Evolutionary conservation across 2,113 vertebrate genomes (phyloP).

Genomic region (Hystrix brachyura): DNA sequence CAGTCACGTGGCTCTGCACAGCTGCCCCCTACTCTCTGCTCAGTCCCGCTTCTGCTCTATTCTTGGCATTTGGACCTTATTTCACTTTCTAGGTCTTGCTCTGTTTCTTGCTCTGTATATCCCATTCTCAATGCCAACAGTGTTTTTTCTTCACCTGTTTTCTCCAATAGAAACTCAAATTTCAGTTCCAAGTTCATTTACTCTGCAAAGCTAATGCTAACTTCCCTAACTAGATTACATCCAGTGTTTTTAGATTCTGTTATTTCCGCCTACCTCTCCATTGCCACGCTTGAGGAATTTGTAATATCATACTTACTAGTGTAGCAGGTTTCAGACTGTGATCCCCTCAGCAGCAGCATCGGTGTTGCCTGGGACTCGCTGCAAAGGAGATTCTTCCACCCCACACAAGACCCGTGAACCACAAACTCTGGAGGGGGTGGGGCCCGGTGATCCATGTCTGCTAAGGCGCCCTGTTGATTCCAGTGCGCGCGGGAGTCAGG

Average conservation of each 20-base stretch:
- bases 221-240: not conserved
- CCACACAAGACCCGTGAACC: not conserved
- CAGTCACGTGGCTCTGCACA: not conserved
- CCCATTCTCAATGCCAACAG: not conserved
- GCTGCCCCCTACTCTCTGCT: fast-evolving
- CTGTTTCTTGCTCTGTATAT: not conserved
- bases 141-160: not conserved
- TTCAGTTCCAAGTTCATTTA: not conserved
- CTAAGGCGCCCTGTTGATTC: not conserved
- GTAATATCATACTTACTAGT: not conserved
- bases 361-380: not conserved
- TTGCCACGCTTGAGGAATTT: not conserved
- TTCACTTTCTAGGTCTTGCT: not conserved
- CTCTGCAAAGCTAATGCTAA: not conserved
- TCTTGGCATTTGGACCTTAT: fast-evolving
- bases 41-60: not conserved
- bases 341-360: not conserved
- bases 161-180: not conserved
- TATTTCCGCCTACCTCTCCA: not conserved
- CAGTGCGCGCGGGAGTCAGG: fast-evolving
- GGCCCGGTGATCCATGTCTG: not conserved
- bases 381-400: not conserved
- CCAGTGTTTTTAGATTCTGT: not conserved
- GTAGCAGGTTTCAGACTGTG: not conserved
- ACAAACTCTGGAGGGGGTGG: not conserved